Base-by-base conservation (phyloP, 2,797 vertebrate species). In the Smutsia gigantea region DNA sequence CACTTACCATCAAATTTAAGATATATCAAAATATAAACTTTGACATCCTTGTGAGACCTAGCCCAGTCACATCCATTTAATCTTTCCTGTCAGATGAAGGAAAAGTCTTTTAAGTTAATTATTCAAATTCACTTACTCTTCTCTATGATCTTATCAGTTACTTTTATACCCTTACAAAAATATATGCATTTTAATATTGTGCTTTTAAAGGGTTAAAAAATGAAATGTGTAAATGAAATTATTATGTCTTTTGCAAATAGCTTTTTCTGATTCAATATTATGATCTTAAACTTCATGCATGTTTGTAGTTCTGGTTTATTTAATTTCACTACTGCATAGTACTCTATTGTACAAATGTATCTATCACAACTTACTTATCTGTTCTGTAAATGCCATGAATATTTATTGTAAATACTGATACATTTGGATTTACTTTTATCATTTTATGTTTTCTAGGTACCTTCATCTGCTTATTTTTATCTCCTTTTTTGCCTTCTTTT, bases 291-390 rank as follows among this genome's bases (percentile, higher is more conserved):
- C 71, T 63, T 46, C 34, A 61, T 59, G 12, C 34, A 59, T 64
- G 2, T 27, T 93, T 93, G 23, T 61, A 87, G 87, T 5, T 90
- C 57, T 87, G 79, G 15, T 51, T 93, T 55, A 87, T 74, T 83
- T 15, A 13, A 42, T 49, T 88, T 95, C 21, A 63, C 8, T 61
- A 46, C 12, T 49, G 37, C 34, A 7, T 25, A 46, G 29, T 49
- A 61, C 5, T 83, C 49, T 92, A 39, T 59, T 49, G 3, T 42
- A 31, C 46, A 90, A 71, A 42, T 51, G 9, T 77, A n/a, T 92
- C 63, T 77, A n/a, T 92, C 63, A 85, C 57, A 88, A 92, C 27
- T 81, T 34, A 69, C 61, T 77, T 93, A 66, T 87, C 11, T 89
- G 8, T 90, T 87, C 27, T 87, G 42, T 87, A 21, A 31, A 55